Conservation (phyloP, 2,888 invertebrate species). For the Halictus ligatus region DNA sequence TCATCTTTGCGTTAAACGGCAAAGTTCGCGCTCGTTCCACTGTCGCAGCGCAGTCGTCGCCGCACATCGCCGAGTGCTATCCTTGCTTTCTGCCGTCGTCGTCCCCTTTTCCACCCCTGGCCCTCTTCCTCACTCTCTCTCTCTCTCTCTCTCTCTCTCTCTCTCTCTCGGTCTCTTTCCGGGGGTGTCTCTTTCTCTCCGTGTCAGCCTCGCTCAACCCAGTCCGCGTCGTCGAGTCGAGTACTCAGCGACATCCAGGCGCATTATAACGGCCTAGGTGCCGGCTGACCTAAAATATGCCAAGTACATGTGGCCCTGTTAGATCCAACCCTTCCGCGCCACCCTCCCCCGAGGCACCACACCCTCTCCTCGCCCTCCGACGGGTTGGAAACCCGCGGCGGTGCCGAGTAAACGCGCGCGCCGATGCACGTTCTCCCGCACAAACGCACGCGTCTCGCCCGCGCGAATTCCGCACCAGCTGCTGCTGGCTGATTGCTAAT, state of each 20-base stretch:
- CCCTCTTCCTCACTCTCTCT: not conserved
- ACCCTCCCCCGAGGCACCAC: not conserved
- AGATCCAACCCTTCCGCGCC: conserved; percentile 34
- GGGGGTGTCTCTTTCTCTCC: not conserved
- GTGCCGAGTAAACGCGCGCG: conserved; percentile 37
- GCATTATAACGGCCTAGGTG: conserved; percentile 67
- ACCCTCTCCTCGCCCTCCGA: not conserved
- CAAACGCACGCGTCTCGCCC: conserved; percentile 42
- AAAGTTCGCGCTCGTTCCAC: conserved; percentile 25
- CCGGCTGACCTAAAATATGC: conserved; percentile 75
- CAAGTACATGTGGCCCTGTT: conserved; percentile 70
- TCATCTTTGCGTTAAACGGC: not conserved
- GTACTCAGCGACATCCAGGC: conserved; percentile 51
- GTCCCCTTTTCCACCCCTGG: not conserved
- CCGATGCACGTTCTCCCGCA: conserved; percentile 25
- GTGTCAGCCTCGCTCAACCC: not conserved
- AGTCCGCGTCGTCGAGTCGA: conserved; percentile 35
- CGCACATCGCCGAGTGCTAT: conserved; percentile 10
- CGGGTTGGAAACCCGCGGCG: not conserved
- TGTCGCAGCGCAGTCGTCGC: conserved; percentile 24
- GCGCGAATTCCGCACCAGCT: conserved; percentile 26
- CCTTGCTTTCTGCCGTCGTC: not conserved
- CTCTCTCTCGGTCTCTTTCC: not conserved
- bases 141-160: not conserved
- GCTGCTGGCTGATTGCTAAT: conserved; percentile 53